Percentiles rank a stretch among this genome's conserved stretches.
Evolutionary conservation across 2,113 vertebrate species (phyloP).

Genomic region (Halcyon malimbica): DNA sequence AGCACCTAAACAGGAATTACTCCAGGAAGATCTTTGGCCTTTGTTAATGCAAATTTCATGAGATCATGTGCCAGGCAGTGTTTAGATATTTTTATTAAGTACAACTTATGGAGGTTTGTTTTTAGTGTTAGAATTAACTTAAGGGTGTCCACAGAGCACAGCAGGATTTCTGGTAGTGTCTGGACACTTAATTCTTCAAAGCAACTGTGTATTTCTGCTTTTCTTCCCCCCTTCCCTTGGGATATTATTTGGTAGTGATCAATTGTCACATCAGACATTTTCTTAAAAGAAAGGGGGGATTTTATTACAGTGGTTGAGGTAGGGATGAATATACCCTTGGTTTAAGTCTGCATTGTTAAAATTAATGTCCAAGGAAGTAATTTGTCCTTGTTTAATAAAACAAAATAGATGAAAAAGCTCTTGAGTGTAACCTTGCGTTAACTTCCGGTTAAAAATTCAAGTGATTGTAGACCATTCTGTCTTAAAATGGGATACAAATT

Average conservation of each 20-base stretch:
- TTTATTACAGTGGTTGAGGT: not conserved
- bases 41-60: not conserved
- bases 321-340: not conserved
- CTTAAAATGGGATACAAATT: not conserved
- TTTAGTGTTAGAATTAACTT: not conserved
- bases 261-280: not conserved
- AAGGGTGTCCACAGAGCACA: not conserved
- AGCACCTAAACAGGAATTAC: not conserved
- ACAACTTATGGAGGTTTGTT: not conserved
- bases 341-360: not conserved
- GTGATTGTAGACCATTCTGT: not conserved
- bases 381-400: not conserved
- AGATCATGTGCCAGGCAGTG: not conserved
- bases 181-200: not conserved
- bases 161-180: not conserved
- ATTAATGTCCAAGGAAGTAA: accelerated
- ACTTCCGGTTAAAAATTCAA: not conserved
- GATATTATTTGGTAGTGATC: not conserved
- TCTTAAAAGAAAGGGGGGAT: accelerated
- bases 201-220: not conserved
- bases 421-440: not conserved
- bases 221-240: not conserved
- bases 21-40: not conserved
- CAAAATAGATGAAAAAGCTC: not conserved
- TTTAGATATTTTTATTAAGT: not conserved